These are phyloP conservation scores for Hafferia zeledoni DNA, from an alignment of 2,797 vertebrate species.

Conservation along the genomic window DNA sequence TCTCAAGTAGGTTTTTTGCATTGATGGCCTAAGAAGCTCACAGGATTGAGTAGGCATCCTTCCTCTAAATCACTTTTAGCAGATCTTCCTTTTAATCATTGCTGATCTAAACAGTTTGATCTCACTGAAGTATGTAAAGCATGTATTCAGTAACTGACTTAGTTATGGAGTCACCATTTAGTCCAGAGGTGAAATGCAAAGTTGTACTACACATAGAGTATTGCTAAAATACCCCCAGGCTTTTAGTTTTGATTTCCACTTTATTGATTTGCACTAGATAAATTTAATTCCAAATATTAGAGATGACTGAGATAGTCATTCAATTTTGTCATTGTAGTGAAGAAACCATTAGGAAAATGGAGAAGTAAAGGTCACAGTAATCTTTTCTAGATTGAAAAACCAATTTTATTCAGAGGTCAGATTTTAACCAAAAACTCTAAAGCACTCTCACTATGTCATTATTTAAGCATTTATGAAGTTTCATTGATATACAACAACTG, in stretches of 20 bases:
- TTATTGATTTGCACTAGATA: conserved; percentile 69
- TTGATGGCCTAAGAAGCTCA: not conserved
- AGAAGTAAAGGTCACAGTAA: conserved; percentile 32
- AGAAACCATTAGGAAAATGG: conserved; percentile 73
- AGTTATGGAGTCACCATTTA: conserved; percentile 8
- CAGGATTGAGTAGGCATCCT: not conserved
- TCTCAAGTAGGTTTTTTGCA: not conserved
- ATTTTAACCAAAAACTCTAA: conserved; percentile 13
- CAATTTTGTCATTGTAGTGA: conserved; percentile 54
- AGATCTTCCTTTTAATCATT: not conserved
- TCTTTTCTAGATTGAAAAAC: conserved; percentile 34
- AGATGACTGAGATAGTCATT: conserved; percentile 56
- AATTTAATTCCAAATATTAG: conserved; percentile 71
- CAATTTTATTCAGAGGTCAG: conserved; percentile 57
- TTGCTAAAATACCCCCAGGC: conserved; percentile 49
- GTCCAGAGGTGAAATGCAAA: conserved; percentile 43
- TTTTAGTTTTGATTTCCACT: conserved; percentile 71
- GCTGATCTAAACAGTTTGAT: not conserved
- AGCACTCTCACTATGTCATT: not conserved
- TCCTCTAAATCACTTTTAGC: conserved; percentile 10
- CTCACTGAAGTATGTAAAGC: not conserved
- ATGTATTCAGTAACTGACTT: not conserved
- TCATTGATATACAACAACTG: not conserved
- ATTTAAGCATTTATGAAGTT: not conserved
- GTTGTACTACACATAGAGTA: conserved; percentile 21